These are phyloP conservation scores for Rhynchomys soricoides DNA, from an alignment of 2,113 vertebrate species.

Conservation along the genomic window DNA sequence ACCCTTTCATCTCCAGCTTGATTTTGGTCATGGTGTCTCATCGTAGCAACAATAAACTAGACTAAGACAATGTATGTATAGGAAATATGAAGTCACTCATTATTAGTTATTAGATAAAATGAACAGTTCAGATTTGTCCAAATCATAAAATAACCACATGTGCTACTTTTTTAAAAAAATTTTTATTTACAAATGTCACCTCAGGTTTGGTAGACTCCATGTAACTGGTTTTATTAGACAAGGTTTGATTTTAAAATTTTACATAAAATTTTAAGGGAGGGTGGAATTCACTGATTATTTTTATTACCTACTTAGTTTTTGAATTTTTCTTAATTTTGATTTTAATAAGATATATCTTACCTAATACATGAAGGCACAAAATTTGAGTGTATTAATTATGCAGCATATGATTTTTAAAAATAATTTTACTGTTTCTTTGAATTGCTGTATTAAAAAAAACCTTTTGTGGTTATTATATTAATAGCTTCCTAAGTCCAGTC, in stretches of 20 bases:
- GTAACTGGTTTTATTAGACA: not conserved
- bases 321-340: not conserved
- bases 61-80: not conserved
- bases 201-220: not conserved
- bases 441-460: not conserved
- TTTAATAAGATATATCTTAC: not conserved
- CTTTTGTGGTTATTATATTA: not conserved
- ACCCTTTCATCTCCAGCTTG: not conserved
- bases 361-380: not conserved
- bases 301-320: not conserved
- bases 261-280: not conserved
- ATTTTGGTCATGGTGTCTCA: not conserved
- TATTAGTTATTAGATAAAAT: conserved; percentile 10
- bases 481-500: not conserved
- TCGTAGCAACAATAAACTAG: not conserved
- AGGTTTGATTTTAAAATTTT: conserved; percentile 29
- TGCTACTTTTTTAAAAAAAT: not conserved
- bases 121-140: not conserved
- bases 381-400: not conserved
- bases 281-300: not conserved
- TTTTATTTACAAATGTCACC: not conserved
- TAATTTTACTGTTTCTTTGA: not conserved
- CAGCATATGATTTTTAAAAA: not conserved
- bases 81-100: not conserved
- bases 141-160: not conserved